Conservation (phyloP, 92 coral and sea anemone species). For the Nematostella vectensis region DNA sequence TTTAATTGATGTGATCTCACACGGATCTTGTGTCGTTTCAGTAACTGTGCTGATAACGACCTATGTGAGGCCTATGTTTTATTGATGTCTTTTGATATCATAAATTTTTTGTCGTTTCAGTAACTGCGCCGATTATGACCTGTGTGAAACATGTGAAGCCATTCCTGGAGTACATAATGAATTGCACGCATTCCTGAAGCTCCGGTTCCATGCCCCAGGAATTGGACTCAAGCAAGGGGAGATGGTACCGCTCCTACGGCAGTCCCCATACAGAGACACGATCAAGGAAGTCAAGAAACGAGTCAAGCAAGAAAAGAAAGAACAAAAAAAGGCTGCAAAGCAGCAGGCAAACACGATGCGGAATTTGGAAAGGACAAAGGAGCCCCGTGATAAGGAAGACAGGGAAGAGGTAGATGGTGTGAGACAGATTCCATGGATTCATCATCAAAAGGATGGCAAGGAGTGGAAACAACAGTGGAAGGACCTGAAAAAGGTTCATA, state of each 20-base stretch:
- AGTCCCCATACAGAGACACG: slow-evolving; percentile 47
- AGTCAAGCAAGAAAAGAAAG: slow-evolving; percentile 46
- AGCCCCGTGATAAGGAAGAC: slow-evolving; percentile 1
- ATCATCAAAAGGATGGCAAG: slow-evolving; percentile 10
- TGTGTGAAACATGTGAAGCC: slow-evolving; percentile 84
- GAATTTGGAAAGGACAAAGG: slow-evolving; percentile 18
- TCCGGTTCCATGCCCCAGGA: slow-evolving; percentile 58
- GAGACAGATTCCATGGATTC: too few species aligned
- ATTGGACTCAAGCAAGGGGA: slow-evolving; percentile 82
- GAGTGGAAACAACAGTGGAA: slow-evolving; percentile 22
- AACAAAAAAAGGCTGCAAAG: slow-evolving; percentile 21
- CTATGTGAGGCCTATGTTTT: too few species aligned
- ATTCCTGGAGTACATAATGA: slow-evolving; percentile 50
- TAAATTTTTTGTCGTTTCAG: slow-evolving; percentile 17
- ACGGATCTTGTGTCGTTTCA: slow-evolving; percentile 6
- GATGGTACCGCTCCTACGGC: slow-evolving; percentile 80
- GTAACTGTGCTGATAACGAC: too few species aligned
- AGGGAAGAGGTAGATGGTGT: background rate
- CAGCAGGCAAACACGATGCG: slow-evolving; percentile 15
- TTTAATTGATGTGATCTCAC: too few species aligned
- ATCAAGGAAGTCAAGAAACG: slow-evolving; percentile 38
- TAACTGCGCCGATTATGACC: slow-evolving; percentile 80
- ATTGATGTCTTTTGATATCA: too few species aligned
- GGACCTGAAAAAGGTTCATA: slow-evolving; percentile 7
- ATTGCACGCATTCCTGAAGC: slow-evolving; percentile 70